Base-by-base conservation (phyloP, 2,797 vertebrate species). In the Myotis daubentonii region DNA sequence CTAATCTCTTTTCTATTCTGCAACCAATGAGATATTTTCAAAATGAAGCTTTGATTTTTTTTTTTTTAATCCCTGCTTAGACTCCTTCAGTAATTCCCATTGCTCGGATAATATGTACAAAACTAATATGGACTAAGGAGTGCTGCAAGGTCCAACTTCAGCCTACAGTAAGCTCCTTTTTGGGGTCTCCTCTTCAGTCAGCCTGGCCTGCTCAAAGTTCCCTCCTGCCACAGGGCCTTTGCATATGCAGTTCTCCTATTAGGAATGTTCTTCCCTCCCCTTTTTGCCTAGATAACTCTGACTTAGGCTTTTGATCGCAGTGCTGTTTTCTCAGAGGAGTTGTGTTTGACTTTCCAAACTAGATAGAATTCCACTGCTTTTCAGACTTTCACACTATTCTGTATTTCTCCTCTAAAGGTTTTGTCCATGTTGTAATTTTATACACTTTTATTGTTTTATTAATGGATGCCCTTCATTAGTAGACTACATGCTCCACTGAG, bases 371-470 rank as follows among this genome's bases (percentile, higher is more conserved):
- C 15, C 15, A 66, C 30, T 83, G 66, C 36, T 57, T 93, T 96
- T 87, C 84, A 36, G 79, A 87, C 15, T 70, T 74, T 33, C 15
- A 13, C 0, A 49, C 41, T 60, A 16, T 85, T 79, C 76, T 84
- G 7, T 68, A 30, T 47, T 2, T 87, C 44, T 87, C 57, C 62
- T 87, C 65, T 20, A n/a, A 68, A 82, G 22, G 11, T 75, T 85
- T 89, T 80, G n/a, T 19, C 11, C 28, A 53, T 38, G 13, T 33
- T 76, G n/a, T 6, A 55, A 57, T 38, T 95, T 84, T 80, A 51
- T 0, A 71, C 53, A 25, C 68, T 96, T 55, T 75, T 66, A 16
- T 71, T 81, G 30, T 76, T 95, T 94, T 87, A 66, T 86, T 95
- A 95, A 38, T 68, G 23, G 60, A 74, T 80, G 1, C 1, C 30